These are phyloP conservation scores for Hucho hucho DNA, from an alignment of 2,113 vertebrate species.

Conservation along the genomic window DNA sequence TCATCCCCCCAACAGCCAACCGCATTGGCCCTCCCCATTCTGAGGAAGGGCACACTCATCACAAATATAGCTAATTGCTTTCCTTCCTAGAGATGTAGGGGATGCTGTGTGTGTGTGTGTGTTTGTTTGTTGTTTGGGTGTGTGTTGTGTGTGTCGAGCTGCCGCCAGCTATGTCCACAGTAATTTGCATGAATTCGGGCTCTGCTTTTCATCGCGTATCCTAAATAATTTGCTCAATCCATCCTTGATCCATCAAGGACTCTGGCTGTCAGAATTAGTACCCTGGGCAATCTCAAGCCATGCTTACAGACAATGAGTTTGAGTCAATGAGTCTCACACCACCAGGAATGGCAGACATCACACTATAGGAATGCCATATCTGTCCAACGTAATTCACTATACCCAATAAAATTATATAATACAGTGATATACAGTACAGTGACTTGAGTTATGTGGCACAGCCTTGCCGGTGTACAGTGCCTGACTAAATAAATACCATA, in stretches of 20 bases:
- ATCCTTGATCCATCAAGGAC: neutral
- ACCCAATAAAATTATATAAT: too few species aligned
- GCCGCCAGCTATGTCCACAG: constrained; percentile 25
- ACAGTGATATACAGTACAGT: constrained; percentile 6
- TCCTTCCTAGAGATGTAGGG: neutral
- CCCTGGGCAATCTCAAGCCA: too few species aligned
- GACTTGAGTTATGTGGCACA: neutral
- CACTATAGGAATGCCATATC: constrained; percentile 4
- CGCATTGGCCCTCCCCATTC: too few species aligned
- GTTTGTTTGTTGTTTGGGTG: too few species aligned
- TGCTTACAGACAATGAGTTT: too few species aligned
- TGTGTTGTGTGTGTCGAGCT: neutral
- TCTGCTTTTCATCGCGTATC: constrained; percentile 1
- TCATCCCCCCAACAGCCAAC: neutral
- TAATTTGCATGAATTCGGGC: constrained; percentile 46
- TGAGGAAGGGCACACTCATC: constrained; percentile 57
- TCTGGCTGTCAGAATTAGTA: too few species aligned
- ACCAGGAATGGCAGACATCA: neutral
- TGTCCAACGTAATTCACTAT: neutral
- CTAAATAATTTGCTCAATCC: constrained; percentile 16
- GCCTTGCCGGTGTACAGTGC: neutral
- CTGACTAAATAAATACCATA: neutral
- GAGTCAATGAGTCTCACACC: too few species aligned
- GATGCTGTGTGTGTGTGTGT: too few species aligned
- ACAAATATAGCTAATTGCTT: constrained; percentile 33